These are phyloP conservation scores for Chionomys nivalis DNA, from an alignment of 2,113 vertebrate genomes.

Conservation along the genomic window DNA sequence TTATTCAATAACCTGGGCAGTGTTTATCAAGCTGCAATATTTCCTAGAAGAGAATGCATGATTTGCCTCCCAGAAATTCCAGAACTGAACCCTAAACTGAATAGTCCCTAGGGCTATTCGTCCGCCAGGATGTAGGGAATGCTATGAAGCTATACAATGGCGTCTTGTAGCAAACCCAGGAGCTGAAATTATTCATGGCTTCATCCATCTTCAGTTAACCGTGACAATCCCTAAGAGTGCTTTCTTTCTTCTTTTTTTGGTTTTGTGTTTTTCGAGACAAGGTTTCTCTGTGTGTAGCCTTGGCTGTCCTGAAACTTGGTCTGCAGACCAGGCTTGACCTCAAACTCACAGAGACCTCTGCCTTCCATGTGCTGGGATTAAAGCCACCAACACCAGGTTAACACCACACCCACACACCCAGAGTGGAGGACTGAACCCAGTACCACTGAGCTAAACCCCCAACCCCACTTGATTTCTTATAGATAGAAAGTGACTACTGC, in stretches of 20 bases:
- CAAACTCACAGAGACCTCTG: background rate
- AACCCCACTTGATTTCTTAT: background rate
- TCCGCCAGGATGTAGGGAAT: background rate
- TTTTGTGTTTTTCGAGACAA: background rate
- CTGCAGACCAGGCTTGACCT: background rate
- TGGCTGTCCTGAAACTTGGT: background rate
- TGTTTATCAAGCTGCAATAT: background rate
- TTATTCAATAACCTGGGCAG: background rate
- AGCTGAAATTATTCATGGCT: background rate
- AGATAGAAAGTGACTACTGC: background rate
- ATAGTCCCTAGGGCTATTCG: background rate
- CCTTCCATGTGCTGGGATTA: background rate
- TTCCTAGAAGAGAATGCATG: background rate
- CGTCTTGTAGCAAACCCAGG: background rate
- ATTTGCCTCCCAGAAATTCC: background rate
- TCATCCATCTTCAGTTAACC: background rate
- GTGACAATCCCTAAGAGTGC: background rate
- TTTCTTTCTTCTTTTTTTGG: background rate
- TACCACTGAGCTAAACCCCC: background rate
- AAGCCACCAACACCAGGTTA: background rate
- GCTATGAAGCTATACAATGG: background rate
- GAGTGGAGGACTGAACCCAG: background rate
- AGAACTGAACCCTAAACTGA: background rate
- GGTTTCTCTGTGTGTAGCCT: background rate
- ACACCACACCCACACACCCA: background rate